These are phyloP conservation scores for Hermetia illucens DNA, from an alignment of 1,140 invertebrate species.

Conservation along the genomic window DNA sequence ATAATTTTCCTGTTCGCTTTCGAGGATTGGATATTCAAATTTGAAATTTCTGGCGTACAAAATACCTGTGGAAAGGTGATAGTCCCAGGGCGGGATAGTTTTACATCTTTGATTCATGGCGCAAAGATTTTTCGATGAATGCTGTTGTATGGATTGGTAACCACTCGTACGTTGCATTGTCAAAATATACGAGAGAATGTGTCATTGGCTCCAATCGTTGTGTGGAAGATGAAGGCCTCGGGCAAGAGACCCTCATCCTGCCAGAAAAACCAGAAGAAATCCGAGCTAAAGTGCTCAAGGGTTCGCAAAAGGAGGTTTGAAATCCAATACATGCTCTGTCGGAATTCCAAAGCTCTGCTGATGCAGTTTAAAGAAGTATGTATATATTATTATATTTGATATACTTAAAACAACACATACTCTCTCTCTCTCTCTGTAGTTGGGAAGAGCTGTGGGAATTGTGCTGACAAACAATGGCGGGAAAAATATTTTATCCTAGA, in stretches of 20 bases:
- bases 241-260: slow-evolving; percentile 96
- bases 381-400: too few species aligned
- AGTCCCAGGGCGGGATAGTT: slow-evolving; percentile 95
- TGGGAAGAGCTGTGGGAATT: too few species aligned
- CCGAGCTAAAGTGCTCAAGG: slow-evolving; percentile 82
- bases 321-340: slow-evolving; percentile 87
- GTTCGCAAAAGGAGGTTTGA: slow-evolving; percentile 86
- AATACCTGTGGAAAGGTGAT: slow-evolving; percentile 97
- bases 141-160: slow-evolving; percentile 97
- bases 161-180: slow-evolving; percentile 95
- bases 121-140: slow-evolving; percentile 99
- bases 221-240: slow-evolving; percentile 99
- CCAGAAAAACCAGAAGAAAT: slow-evolving; percentile 91
- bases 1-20: too few species aligned
- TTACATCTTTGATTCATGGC: slow-evolving; percentile 97
- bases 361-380: slow-evolving; percentile 51
- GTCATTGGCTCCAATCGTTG: slow-evolving; percentile 84
- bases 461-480: too few species aligned
- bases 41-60: slow-evolving; percentile 97
- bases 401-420: too few species aligned
- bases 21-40: too few species aligned
- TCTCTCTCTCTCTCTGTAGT: too few species aligned
- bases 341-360: slow-evolving; percentile 86
- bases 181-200: slow-evolving; percentile 83
- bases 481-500: too few species aligned